A percentile compares a stretch with the other conserved stretches of the same genome.
phyloP scores from a whole-genome alignment of 2,888 invertebrate genomes.

The Tillus elongatus region DNA sequence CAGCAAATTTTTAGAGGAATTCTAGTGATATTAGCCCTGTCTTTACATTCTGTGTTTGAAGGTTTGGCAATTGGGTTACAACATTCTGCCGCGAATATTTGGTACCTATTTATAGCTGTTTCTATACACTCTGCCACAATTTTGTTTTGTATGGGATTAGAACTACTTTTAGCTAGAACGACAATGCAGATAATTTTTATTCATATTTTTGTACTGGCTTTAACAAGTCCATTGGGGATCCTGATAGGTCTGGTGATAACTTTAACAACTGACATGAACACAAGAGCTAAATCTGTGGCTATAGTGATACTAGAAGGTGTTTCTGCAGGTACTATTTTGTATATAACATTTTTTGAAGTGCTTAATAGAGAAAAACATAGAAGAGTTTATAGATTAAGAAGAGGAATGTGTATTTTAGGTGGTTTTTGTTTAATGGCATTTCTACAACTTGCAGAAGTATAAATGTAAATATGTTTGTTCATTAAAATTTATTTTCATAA shows the following conservation, averaged over 20 bases:
- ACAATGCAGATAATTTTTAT: conserved; percentile 36
- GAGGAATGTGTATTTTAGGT: conserved; percentile 36
- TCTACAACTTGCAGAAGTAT: conserved; percentile 27
- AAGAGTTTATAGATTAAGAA: conserved; percentile 33
- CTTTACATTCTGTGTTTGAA: conserved; percentile 48
- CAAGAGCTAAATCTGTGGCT: conserved; percentile 36
- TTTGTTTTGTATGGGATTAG: conserved; percentile 47
- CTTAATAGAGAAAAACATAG: conserved; percentile 41
- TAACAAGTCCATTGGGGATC: conserved; percentile 46
- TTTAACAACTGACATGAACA: conserved; percentile 34
- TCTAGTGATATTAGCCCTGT: conserved; percentile 44
- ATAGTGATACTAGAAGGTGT: conserved; percentile 42
- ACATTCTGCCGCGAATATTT: conserved; percentile 40
- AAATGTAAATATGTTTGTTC: conserved; percentile 6
- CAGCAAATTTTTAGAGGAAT: conserved; percentile 39
- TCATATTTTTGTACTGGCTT: conserved; percentile 42
- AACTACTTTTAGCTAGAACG: conserved; percentile 42
- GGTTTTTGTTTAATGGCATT: conserved; percentile 40
- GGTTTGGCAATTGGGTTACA: conserved; percentile 48
- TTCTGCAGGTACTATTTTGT: conserved; percentile 45
- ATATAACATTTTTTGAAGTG: conserved; percentile 47
- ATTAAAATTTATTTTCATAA: too few species aligned
- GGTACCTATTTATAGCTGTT: conserved; percentile 47
- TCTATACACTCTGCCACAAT: conserved; percentile 47
- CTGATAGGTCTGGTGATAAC: conserved; percentile 42